Percentiles rank a stretch among this genome's conserved stretches.
phyloP scores from a whole-genome alignment of 1,140 invertebrate species.

The Batillaria attramentaria region DNA sequence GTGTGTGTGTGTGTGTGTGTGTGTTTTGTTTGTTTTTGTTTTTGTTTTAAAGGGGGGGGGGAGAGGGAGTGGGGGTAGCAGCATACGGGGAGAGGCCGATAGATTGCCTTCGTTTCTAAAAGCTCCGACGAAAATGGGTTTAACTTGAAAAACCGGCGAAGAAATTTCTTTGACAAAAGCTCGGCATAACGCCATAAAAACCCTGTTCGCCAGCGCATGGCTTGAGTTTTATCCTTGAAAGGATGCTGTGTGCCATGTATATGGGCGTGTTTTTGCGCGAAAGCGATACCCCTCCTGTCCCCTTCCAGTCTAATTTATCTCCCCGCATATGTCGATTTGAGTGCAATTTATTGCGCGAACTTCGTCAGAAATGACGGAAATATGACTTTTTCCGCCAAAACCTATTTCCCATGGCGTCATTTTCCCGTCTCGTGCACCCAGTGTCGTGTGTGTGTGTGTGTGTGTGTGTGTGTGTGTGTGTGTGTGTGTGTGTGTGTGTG shows the following conservation, averaged over 20 bases:
- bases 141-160: too few species aligned
- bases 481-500: background rate
- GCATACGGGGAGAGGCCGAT: too few species aligned
- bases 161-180: too few species aligned
- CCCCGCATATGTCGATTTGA: background rate
- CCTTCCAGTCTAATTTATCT: background rate
- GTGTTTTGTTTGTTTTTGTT: background rate
- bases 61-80: too few species aligned
- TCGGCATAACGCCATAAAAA: too few species aligned
- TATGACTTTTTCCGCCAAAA: background rate
- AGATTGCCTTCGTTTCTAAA: too few species aligned
- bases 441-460: background rate
- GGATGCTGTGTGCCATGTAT: background rate
- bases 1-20: too few species aligned
- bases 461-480: background rate
- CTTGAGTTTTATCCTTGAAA: too few species aligned
- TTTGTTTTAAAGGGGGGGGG: background rate
- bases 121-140: too few species aligned
- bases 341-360: background rate
- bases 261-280: background rate
- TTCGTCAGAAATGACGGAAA: background rate
- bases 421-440: background rate
- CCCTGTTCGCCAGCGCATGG: too few species aligned
- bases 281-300: background rate
- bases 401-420: background rate